A percentile compares a stretch with the other conserved stretches of the same genome.
Evolutionary conservation across 2,888 invertebrate genomes (phyloP).

Genomic region (Spialia ferax): DNA sequence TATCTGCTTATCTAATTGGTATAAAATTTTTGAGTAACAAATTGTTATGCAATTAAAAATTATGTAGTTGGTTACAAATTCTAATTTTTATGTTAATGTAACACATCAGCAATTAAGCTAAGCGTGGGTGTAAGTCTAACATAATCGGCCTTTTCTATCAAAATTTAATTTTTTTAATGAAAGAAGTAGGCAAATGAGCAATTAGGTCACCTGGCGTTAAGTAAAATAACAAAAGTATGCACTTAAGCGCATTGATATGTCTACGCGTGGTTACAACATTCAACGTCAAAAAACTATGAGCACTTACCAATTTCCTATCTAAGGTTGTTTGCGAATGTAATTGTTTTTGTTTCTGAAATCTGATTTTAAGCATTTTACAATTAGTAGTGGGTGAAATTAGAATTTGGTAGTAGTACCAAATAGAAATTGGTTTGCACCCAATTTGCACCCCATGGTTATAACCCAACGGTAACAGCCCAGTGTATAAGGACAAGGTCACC

Average conservation of each 20-base stretch:
- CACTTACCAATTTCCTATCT: too few species aligned
- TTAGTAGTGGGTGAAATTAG: too few species aligned
- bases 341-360: too few species aligned
- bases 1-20: neutral
- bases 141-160: neutral
- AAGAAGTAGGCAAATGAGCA: neutral
- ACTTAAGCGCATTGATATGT: too few species aligned
- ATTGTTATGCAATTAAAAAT: neutral
- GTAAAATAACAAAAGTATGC: neutral
- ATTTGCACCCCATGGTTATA: too few species aligned
- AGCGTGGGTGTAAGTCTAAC: neutral
- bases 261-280: neutral
- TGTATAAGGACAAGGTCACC: too few species aligned
- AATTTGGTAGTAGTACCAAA: too few species aligned
- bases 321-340: too few species aligned
- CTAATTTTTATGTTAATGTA: neutral
- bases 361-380: too few species aligned
- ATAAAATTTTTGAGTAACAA: neutral
- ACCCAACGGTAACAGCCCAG: too few species aligned
- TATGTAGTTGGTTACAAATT: neutral
- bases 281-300: neutral
- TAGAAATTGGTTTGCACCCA: too few species aligned
- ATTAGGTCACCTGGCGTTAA: neutral
- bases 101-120: neutral
- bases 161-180: neutral